Conservation (phyloP, 1,140 invertebrate species). For the Subanguina moxae region DNA sequence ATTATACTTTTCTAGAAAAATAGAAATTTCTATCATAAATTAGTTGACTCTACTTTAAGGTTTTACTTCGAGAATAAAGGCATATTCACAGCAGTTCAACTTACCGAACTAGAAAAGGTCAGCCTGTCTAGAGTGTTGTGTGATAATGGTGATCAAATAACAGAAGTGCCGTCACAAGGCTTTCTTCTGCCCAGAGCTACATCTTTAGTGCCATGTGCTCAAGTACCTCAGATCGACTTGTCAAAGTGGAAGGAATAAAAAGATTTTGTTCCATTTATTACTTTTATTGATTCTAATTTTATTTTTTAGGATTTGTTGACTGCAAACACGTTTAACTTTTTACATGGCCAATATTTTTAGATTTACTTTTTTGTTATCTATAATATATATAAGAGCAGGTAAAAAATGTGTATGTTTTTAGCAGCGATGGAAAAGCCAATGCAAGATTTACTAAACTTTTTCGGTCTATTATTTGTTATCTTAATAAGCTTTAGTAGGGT, state of each 20-base stretch:
- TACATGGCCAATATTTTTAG: no score
- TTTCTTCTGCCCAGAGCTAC: constrained; percentile 46
- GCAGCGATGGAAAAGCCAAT: no score
- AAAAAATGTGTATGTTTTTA: no score
- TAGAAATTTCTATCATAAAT: background rate
- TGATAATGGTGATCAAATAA: constrained; percentile 71
- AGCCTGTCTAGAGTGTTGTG: constrained; percentile 71
- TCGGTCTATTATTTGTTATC: no score
- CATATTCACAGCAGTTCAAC: constrained; percentile 73
- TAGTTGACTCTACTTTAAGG: constrained; percentile 35
- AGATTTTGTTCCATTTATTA: no score
- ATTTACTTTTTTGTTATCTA: no score
- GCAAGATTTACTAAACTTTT: no score
- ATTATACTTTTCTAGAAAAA: background rate
- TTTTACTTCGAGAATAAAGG: constrained; percentile 91
- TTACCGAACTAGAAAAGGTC: constrained; percentile 66
- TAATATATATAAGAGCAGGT: no score
- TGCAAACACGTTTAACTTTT: no score
- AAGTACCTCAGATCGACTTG: constrained; percentile 47
- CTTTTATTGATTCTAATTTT: no score
- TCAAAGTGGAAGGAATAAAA: constrained; percentile 53
- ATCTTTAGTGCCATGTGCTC: constrained; percentile 40
- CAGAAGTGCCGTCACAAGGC: constrained; percentile 49
- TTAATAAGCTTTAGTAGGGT: no score
- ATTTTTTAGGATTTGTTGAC: no score